Conservation (phyloP, 2,888 invertebrate genomes). For the Cephus rjabovi region DNA sequence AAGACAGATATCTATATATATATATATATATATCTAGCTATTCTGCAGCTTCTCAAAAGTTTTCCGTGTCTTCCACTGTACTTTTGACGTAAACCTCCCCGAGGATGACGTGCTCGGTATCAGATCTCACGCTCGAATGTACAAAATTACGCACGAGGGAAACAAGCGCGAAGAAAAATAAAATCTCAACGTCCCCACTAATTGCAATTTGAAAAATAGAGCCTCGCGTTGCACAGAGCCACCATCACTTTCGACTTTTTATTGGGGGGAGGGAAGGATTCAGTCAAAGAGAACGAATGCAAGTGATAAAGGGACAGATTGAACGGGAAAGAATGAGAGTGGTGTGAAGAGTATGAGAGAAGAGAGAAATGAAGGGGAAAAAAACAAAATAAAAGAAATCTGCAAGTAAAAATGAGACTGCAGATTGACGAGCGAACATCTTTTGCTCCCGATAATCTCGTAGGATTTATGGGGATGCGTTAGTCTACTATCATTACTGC, state of each 20-base stretch:
- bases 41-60: not conserved
- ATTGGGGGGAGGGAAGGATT: not conserved
- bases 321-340: not conserved
- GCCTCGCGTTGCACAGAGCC: not conserved
- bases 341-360: not conserved
- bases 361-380: not conserved
- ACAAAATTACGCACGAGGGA: not conserved
- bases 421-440: not conserved
- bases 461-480: not conserved
- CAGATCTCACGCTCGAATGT: not conserved
- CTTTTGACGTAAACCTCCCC: not conserved
- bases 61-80: not conserved
- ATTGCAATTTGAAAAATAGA: not conserved
- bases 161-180: not conserved
- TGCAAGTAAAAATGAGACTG: not conserved
- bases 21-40: not conserved
- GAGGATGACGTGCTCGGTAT: not conserved
- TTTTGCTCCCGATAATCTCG: not conserved
- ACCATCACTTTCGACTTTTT: not conserved
- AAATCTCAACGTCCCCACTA: not conserved
- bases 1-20: too few species aligned
- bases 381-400: not conserved
- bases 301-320: not conserved
- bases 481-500: slow-evolving; percentile 3
- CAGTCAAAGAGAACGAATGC: not conserved